These are phyloP conservation scores for Falco concolor DNA, from an alignment of 2,797 vertebrate genomes.

Conservation along the genomic window DNA sequence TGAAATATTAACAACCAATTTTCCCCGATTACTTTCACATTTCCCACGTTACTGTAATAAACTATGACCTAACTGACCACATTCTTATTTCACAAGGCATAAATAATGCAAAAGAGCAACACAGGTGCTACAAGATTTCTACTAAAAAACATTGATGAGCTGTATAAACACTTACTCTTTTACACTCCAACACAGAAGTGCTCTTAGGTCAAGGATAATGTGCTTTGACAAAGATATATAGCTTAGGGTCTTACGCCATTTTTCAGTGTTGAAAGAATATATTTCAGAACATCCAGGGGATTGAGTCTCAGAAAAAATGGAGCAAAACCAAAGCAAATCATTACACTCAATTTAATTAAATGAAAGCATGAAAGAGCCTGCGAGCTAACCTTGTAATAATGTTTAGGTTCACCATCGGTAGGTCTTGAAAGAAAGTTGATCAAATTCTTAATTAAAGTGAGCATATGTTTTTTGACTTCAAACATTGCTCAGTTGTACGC, in stretches of 20 bases:
- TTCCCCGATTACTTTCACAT: background rate
- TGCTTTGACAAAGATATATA: background rate
- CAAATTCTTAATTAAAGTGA: background rate
- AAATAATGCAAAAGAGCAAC: conserved; percentile 10
- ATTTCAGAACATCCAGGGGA: conserved; percentile 15
- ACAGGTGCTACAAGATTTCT: conserved; percentile 40
- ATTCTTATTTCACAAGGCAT: conserved; percentile 37
- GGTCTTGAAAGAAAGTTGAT: background rate
- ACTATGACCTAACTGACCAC: conserved; percentile 27
- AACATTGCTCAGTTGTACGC: background rate
- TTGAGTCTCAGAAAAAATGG: background rate
- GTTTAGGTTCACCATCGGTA: background rate
- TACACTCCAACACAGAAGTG: background rate
- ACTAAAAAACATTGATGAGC: conserved; percentile 26
- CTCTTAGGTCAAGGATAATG: conserved; percentile 46
- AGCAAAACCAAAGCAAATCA: background rate
- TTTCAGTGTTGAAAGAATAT: background rate
- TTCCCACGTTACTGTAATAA: conserved; percentile 19
- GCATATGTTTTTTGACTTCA: background rate
- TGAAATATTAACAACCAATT: conserved; percentile 40
- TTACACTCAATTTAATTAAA: background rate
- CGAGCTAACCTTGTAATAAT: background rate
- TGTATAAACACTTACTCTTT: conserved; percentile 19
- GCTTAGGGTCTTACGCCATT: background rate
- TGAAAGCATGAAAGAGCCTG: background rate